Evolutionary conservation across 2,888 invertebrate species (phyloP).

Genomic region (Yponomeuta malinellus): DNA sequence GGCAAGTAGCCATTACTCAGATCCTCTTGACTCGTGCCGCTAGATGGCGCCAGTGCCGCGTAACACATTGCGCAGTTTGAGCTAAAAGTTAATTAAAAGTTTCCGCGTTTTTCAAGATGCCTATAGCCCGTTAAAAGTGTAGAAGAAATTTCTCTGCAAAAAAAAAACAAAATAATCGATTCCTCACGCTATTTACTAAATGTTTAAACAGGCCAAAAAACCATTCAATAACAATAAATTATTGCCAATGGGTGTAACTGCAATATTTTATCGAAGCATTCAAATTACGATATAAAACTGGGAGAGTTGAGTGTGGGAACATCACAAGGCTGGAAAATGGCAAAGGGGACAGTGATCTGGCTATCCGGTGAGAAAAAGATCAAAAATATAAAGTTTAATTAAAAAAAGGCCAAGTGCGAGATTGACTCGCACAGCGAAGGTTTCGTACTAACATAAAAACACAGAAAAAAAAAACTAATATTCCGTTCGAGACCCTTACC

Average conservation of each 20-base stretch:
- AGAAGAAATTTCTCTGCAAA: not conserved
- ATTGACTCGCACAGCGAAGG: too few relatives aligned
- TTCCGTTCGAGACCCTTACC: too few relatives aligned
- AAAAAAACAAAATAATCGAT: not conserved
- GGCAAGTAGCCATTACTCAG: too few relatives aligned
- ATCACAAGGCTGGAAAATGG: conserved; percentile 56
- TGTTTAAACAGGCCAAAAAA: not conserved
- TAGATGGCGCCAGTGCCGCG: too few relatives aligned
- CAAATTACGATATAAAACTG: not conserved
- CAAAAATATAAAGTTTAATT: not conserved
- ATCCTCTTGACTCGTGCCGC: too few relatives aligned
- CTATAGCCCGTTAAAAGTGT: not conserved
- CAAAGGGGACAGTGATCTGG: conserved; percentile 53
- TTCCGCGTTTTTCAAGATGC: too few relatives aligned
- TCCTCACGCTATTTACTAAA: not conserved
- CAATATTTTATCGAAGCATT: not conserved
- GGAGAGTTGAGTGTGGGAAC: not conserved
- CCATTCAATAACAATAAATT: not conserved
- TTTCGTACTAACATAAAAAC: too few relatives aligned
- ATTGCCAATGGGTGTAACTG: not conserved
- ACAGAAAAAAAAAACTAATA: too few relatives aligned
- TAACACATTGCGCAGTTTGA: too few relatives aligned
- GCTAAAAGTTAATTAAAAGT: too few relatives aligned
- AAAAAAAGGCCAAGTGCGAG: too few relatives aligned
- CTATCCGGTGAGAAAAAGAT: conserved; percentile 42